Evolutionary conservation across 2,113 vertebrate species (phyloP).

Genomic region (Odocoileus virginianus): DNA sequence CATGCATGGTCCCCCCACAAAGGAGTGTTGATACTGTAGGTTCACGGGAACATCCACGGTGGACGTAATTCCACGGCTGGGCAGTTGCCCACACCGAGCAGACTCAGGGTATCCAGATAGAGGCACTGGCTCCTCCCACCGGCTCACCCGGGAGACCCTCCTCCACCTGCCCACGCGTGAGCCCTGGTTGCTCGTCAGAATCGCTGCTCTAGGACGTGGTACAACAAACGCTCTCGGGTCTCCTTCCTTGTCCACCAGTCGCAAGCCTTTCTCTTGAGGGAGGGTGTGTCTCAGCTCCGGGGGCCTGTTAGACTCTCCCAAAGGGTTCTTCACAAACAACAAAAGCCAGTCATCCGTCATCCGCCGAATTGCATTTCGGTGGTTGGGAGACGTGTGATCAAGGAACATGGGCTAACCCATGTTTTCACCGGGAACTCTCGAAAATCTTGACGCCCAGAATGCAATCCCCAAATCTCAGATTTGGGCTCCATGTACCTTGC

Average conservation of each 20-base stretch:
- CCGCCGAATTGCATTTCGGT: fast-evolving
- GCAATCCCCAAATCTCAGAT: not conserved
- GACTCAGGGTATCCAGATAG: no score
- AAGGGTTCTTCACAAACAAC: not conserved
- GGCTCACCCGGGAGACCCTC: not conserved
- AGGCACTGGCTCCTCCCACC: fast-evolving
- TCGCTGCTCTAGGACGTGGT: not conserved
- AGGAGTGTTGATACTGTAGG: fast-evolving
- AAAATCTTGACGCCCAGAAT: not conserved
- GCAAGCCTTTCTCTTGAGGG: not conserved
- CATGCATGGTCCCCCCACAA: fast-evolving
- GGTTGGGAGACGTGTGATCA: not conserved
- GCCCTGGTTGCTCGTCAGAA: fast-evolving
- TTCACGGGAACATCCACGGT: not conserved
- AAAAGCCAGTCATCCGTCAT: fast-evolving
- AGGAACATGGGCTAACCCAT: fast-evolving
- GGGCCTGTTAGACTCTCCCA: not conserved
- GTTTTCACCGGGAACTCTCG: not conserved
- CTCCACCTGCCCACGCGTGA: fast-evolving
- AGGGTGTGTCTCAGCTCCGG: no score
- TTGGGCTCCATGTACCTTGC: not conserved
- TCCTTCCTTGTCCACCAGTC: not conserved
- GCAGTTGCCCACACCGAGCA: not conserved
- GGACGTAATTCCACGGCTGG: not conserved
- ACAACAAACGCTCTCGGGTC: fast-evolving